Base-by-base conservation (phyloP, 1,140 invertebrate species). In the Caerostris extrusa region DNA sequence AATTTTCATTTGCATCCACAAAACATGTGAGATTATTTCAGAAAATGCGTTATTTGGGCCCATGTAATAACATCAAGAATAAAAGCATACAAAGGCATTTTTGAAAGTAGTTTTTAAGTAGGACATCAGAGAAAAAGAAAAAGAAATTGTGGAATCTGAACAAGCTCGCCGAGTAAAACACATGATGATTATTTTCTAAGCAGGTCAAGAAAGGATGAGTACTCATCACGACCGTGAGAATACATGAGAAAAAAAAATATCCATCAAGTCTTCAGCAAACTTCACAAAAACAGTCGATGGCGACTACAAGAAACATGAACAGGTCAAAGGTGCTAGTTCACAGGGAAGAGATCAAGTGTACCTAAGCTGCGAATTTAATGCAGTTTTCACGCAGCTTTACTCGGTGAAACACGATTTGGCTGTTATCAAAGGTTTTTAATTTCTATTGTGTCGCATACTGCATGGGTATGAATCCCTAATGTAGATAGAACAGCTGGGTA, bases 171-270 rank as follows among this genome's bases (percentile, higher is more conserved):
- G 5, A 5, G 82, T 53, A 34, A 50, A 77, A 50, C 5, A 77
- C 56, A 34, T 85, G 83, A 58, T 12, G 56, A 85, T 5, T 50
- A 53, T 64, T 50, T n/a, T 14, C 3, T n/a, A 88, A 88, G 8
- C 14, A 88, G 86, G 86, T 88, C 86, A 64, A 3, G 8, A 64
- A 53, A 55, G 61, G 14, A 64, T 64, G 2, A n/a, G 61, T 34
- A 88, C 17, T 34, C 19, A 88, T 64, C 50, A 58, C 53, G 86
- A 88, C 86, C 86, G 86, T 88, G 86, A 88, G 86, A 88, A 88
- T 88, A 53, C 56, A 53, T 17, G 8, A 6, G 14, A 10, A 53
- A 60, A 64, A 88, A 86, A 87, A 64, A 50, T 7, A 61, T 87
- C 14, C n/a, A 7, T n/a, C 60, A 12, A 17, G 53, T 50, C 7